Base-by-base conservation (phyloP, 2,888 invertebrate species). In the Biston stratarius region DNA sequence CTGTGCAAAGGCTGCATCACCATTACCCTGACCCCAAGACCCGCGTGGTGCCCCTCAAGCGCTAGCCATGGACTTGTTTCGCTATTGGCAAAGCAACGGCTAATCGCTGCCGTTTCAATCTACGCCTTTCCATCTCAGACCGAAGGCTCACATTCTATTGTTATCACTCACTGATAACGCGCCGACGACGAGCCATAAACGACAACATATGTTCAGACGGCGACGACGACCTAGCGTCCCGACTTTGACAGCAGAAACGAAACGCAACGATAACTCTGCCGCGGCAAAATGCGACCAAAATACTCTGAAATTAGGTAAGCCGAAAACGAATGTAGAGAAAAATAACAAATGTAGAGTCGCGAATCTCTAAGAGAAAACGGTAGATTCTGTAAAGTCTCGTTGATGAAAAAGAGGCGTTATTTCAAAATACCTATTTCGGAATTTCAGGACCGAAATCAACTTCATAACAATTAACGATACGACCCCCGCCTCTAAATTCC, bases 391-490 rank as follows among this genome's bases (percentile, higher is more conserved):
- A 64, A 42, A 55, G 64, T 64, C 71, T 74, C 76, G 78, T 78
- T 83, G 81, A 84, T 78, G 86, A 90, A 92, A 92, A 92, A 89
- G 87, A 88, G 89, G 91, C 86, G 89, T 91, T 88, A 89, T 92
- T 92, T 92, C 91, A 92, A 90, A 92, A 93, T 92, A 91, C 90
- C 88, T 91, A 92, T 92, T 93, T 92, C 86, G 91, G 92, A 91
- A 93, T 92, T 94, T 94, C 93, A 94, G 93, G 91, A 92, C 88
- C 90, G 92, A 93, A 94, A 93, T 93, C 93, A 93, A 93, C 93
- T 94, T 93, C 93, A 93, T 94, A 94, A 94, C 93, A 94, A 94
- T 94, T 94, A 94, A 93, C 93, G 92, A 94, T 92, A 93, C 92
- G 93, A 93, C 93, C 93, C 93, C 93, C 93, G 92, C 92, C 92